These are phyloP conservation scores for Thereva nobilitata DNA, from an alignment of 2,888 invertebrate genomes.

Conservation along the genomic window DNA sequence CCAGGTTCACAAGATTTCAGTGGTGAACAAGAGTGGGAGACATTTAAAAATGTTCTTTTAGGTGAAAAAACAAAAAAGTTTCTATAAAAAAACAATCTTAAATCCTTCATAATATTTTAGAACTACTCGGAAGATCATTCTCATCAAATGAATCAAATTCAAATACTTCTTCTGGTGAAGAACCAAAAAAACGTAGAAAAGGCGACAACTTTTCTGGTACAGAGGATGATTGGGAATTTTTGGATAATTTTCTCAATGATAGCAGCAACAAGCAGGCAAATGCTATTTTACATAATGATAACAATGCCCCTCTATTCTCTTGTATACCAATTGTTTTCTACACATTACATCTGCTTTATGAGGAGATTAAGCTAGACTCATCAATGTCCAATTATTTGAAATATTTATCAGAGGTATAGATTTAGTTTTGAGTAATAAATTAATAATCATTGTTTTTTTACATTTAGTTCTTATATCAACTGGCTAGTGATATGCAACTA, in stretches of 20 bases:
- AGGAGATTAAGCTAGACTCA: constrained; percentile 84
- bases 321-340: constrained; percentile 76
- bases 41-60: constrained; percentile 68
- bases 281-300: constrained; percentile 45
- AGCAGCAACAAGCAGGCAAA: constrained; percentile 35
- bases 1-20: constrained; percentile 81
- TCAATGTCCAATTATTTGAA: constrained; percentile 70
- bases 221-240: constrained; percentile 80
- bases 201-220: constrained; percentile 72
- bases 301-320: constrained; percentile 70
- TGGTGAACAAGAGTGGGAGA: constrained; percentile 76
- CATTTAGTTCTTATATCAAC: constrained; percentile 68
- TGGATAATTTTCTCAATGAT: constrained; percentile 56
- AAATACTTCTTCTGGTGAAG: constrained; percentile 62
- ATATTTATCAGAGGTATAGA: constrained; percentile 64
- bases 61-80: constrained; percentile 51
- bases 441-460: constrained; percentile 1
- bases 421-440: not conserved
- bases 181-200: constrained; percentile 71
- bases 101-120: constrained; percentile 36
- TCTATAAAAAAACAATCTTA: constrained; percentile 12
- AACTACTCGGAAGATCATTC: constrained; percentile 52
- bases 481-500: constrained; percentile 76
- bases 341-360: constrained; percentile 85
- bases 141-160: constrained; percentile 48